These are phyloP conservation scores for Phymanthus crucifer DNA, from an alignment of 92 coral and sea anemone species.

Conservation along the genomic window DNA sequence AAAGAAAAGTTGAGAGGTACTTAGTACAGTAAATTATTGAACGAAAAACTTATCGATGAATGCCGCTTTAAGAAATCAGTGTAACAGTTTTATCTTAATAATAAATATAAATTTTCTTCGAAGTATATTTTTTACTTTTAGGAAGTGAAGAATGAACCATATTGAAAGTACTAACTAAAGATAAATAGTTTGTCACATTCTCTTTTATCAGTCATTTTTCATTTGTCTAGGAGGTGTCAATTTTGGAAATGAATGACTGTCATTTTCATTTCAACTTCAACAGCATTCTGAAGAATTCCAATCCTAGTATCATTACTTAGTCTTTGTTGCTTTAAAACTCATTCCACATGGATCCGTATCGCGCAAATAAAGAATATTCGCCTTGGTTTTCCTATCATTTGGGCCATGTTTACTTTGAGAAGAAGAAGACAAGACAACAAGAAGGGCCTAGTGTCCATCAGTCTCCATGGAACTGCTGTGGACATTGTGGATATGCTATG, in stretches of 20 bases:
- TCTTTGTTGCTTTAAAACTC: background rate
- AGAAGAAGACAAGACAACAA: constrained; percentile 7
- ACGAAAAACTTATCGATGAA: background rate
- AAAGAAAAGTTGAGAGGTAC: background rate
- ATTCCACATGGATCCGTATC: constrained; percentile 52
- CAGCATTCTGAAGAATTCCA: background rate
- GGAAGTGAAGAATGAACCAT: background rate
- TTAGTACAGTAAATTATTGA: background rate
- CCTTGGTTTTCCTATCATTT: constrained; percentile 94
- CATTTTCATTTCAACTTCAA: background rate
- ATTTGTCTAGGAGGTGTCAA: background rate
- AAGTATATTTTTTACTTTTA: too few species aligned
- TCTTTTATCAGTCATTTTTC: background rate
- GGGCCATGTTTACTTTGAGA: constrained; percentile 74
- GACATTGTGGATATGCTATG: constrained; percentile 62
- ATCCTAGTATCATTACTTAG: background rate
- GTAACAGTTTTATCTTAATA: background rate
- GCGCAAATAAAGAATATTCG: constrained; percentile 53
- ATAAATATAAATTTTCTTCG: too few species aligned
- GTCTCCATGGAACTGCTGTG: constrained; percentile 66
- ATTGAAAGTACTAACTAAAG: background rate
- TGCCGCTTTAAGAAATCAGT: background rate
- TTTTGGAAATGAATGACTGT: background rate
- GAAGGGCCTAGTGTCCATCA: constrained; percentile 16
- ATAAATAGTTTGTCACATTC: background rate